Base-by-base conservation (phyloP, 2,797 vertebrate genomes). In the Gymnoscopelus braueri region DNA sequence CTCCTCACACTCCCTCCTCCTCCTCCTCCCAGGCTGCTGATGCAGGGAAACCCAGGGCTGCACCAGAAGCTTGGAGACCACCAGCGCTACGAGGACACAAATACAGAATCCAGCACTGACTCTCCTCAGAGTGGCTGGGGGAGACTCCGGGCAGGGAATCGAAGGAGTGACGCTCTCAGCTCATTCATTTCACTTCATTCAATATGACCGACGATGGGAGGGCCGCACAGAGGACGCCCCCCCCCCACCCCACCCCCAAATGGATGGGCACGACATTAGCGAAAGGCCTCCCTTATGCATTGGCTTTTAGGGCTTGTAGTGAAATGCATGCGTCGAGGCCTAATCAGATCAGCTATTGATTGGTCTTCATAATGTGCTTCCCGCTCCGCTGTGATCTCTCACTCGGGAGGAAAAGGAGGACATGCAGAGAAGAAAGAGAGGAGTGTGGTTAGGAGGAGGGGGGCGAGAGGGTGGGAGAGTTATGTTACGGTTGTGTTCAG, bases 291-390 rank as follows among this genome's bases (percentile, higher is more conserved):
- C 14, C 82, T 83, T 71, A 78, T 83, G 77, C 79, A 72, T 51
- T 60, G 69, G 66, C 70, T 83, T 80, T 87, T 71, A 81, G 66
- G 72, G 82, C 74, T 82, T 61, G 83, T 71, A 78, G 74, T 80
- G 60, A 82, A 82, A 84, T 64, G 57, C 80, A 74, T 79, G 68
- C 74, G 75, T 73, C 57, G 74, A 67, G 77, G 74, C 44, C 78
- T 87, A 89, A 91, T 90, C 82, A 88, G 74, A 89, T 89, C 76
- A 82, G 56, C 52, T 85, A 90, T 89, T 67, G 86, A 91, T 84
- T 67, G 70, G 68, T 74, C 76, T 74, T 85, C 75, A 75, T 77
- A 77, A 88, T 75, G 76, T 74, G 70, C 75, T 74, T 50, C 48
- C 62, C 62, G 68, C 78, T 79, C 48, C 57, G 82, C 78, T 77